Evolutionary conservation across 2,797 vertebrate species (phyloP), one percentile per base, ranked within the genome.

Genomic region (Dicrostonyx torquatus): DNA sequence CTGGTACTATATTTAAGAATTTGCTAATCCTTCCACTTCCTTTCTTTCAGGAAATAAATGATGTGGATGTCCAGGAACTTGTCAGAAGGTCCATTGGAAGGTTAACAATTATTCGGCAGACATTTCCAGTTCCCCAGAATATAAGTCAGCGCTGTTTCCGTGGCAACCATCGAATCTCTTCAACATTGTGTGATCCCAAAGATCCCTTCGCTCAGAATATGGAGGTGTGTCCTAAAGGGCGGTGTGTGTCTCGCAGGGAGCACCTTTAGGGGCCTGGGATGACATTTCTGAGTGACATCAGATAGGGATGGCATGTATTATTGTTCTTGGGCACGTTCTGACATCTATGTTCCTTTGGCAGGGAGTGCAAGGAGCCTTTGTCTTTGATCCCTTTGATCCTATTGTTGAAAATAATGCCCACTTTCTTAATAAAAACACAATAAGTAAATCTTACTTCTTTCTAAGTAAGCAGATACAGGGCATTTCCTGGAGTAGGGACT

Each of bases 1-100:
- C 60, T 53, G 0, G 90, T 95, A 91, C 68, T 90, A 6, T 77
- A 34, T 96, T 97, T 89, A 95, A 92, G 86, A 58, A 94, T 87
- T n/a, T 77, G 60, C 29, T 89, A 40, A n/a, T 1, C 96, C 2
- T 96, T 87, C 62, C 22, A 9, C 87, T 95, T 94, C 70, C 94
- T 96, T 31, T 97, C 80, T 98, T 98, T 86, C 96, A 99, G 99
- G 99, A 99, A 97, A 99, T 99, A 98, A 99, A 98, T 1, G 99
- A 99, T 97, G 98, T 98, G 92, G 99, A 99, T 86, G 98, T 99
- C 89, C 99, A 99, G 97, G 99, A 99, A 95, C 98, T 99, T 94
- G 99, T 99, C 94, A 99, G 99, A 98, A 99, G 99, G 98, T 99
- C 99, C 24, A 99, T 99, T 55, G 99, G 99, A 82, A 99, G 99